Evolutionary conservation across 2,797 vertebrate species (phyloP), one percentile per base, ranked within the genome.

Genomic region (Acestrorhynchus altus): DNA sequence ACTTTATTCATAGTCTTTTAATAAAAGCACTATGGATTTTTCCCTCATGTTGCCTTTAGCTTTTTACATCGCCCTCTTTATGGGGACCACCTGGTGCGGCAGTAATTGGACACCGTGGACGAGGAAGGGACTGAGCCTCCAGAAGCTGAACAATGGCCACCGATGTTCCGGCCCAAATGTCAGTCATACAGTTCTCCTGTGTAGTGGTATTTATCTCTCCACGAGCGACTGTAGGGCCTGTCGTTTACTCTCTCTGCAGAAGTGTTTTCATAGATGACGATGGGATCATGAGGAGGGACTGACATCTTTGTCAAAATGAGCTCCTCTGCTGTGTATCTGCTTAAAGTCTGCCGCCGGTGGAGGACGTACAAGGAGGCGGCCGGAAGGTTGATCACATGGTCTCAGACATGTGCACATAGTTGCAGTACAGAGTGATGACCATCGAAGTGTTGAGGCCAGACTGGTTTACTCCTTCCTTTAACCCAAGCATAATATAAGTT

Each of bases 201-300:
- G 63, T 79, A 77, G 81, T 82, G 57, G 24, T 83, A 77, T 83
- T 88, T 83, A 88, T 88, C 83, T 69, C 57, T 80, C 78, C 80
- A 81, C 87, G 76, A 68, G 24, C 52, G 76, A 70, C 28, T 54
- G 81, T 84, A 81, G 57, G 35, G 81, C 31, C 75, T 76, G 81
- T 79, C 78, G 76, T 88, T 83, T 86, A 82, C 74, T 76, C 76
- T 85, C 81, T 81, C 69, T 26, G 80, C 66, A 64, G 88, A 91
- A 86, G 88, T 93, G 90, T 94, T 95, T 95, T 90, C 91, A 90
- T 88, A 91, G 88, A 71, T 90, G 85, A 92, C 91, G 91, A 88
- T 91, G 94, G 94, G 90, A 91, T 94, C 86, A 65, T 84, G 88
- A 88, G 72, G 83, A 88, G 90, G 88, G 90, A 93, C 90, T 92